Evolutionary conservation across 2,113 vertebrate genomes (phyloP), one percentile per base, ranked within the genome.

Genomic region (Nothobranchius furzeri): DNA sequence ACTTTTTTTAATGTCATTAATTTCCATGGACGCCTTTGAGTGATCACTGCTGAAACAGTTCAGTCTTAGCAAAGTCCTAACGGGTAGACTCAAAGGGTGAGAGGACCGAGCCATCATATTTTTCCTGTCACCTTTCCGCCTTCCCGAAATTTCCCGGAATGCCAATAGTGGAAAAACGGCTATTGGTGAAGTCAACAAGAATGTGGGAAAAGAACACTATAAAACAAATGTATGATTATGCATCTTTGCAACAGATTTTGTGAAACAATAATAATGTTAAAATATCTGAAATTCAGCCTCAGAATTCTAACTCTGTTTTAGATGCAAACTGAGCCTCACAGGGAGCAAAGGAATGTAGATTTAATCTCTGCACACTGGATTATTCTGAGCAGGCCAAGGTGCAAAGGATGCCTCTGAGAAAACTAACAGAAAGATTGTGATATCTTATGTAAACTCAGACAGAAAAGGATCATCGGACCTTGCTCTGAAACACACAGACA

Each of bases 381-480:
- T 60, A 58, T 59, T 70, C 75, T 81, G 24, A n/a, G 59, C 73
- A 73, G 65, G 69, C 43, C 63, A 74, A 77, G 49, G 63, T 60
- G 68, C 62, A 48, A 45, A 66, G 68, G 42, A 78, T 57, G 73
- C 43, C 37, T 13, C 11, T 36, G 15, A 64, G 52, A 69, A 25
- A 76, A 72, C 30, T 70, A 70, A 73, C 70, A 71, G 55, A 60
- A 62, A 66, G 81, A 84, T 61, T 72, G 70, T 58, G 51, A 70
- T 81, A 91, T 84, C 85, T 84, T 85, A 45, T 71, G 79, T 87
- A 87, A 85, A 88, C 75, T 62, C 58, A 57, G 24, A 49, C 48
- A 24, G 30, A 35, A 52, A 60, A 70, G 48, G 64, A 70, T 70
- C 73, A 15, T 12, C 12, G 75, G 52, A 54, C 62, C 52, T 79